Base-by-base conservation (phyloP, 2,888 invertebrate species). In the Morpho deidamia region DNA sequence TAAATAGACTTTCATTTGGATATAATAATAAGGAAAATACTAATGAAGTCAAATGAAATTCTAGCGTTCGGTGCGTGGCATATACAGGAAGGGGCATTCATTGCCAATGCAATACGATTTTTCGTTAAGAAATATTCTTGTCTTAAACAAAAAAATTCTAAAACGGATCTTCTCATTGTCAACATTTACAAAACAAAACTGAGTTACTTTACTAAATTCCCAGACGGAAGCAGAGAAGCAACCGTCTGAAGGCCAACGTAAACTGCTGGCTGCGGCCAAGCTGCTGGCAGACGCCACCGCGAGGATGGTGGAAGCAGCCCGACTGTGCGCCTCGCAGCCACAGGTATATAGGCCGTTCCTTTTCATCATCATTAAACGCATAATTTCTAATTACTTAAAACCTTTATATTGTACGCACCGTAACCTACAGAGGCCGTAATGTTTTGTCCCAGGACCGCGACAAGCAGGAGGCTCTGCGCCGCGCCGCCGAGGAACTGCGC, bases 201-300 rank as follows among this genome's bases (percentile, higher is more conserved):
- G 3, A 23, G 23, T 23, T 23, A 23, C 3, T 0, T 23, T 23
- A 23, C 23, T 14, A 14, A 14, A 1, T 23, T 44, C 45, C 0
- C 67, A 90, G 90, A 84, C 96, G 44, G 98, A 99, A 75, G 99
- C 99, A 0, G 98, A 98, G 71, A 92, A 92, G 39, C 94, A 96
- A 69, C 93, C 95, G 0, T 94, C 96, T 0, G 97, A 97, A 51
- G 91, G 95, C n/a, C 98, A 98, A 70, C 93, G 96, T 61, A 93
- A 96, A 54, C 84, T 99, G 49, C 81, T 99, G 44, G 97, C 97
- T 0, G 99, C 99, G 0, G 99, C 99, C 11, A 98, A 98, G 76
- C 92, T 96, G 53, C 77, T 96, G 43, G 99, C 99, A 0, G 99
- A 99, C 80, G 99, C 99, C 1, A 99, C 99, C 0, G 96, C 98